These are phyloP conservation scores for Troides oblongomaculatus DNA, from an alignment of 2,888 invertebrate genomes.

Conservation along the genomic window DNA sequence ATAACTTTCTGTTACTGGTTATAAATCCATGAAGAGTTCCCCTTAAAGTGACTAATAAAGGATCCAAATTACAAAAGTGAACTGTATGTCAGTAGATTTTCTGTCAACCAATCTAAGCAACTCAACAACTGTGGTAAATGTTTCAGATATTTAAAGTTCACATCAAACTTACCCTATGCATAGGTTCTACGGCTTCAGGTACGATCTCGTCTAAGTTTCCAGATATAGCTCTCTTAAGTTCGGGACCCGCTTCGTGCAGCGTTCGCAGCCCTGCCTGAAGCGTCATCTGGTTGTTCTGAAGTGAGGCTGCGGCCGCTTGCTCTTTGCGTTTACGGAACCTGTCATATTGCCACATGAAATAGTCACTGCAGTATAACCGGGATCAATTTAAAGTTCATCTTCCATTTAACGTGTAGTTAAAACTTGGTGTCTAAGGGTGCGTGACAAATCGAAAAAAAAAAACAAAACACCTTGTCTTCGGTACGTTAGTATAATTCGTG, in stretches of 20 bases:
- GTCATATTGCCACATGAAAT: conserved; percentile 26
- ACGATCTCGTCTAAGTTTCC: conserved; percentile 97
- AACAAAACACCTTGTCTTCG: neutral
- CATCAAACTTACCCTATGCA: conserved; percentile 90
- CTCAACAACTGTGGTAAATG: no score
- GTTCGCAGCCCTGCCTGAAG: conserved; percentile 97
- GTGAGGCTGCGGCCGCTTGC: conserved; percentile 81
- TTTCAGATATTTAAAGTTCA: no score
- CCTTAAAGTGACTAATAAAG: no score
- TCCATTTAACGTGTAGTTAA: neutral
- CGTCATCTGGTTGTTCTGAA: conserved; percentile 87
- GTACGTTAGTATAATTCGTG: conserved; percentile 9
- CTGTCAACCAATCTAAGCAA: no score
- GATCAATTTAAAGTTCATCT: neutral
- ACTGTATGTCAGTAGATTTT: no score
- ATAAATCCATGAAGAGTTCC: no score
- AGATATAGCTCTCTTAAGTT: conserved; percentile 97
- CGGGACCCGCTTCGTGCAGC: conserved; percentile 98
- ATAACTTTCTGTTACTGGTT: no score
- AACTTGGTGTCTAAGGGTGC: neutral
- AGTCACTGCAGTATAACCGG: neutral
- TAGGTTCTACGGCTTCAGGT: conserved; percentile 96
- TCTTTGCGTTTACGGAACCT: conserved; percentile 97
- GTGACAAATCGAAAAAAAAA: neutral
- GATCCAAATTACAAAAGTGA: no score